A percentile compares a stretch with the other conserved stretches of the same genome.
phyloP scores from a whole-genome alignment of 1,140 invertebrate genomes.

The Glomeris maerens region DNA sequence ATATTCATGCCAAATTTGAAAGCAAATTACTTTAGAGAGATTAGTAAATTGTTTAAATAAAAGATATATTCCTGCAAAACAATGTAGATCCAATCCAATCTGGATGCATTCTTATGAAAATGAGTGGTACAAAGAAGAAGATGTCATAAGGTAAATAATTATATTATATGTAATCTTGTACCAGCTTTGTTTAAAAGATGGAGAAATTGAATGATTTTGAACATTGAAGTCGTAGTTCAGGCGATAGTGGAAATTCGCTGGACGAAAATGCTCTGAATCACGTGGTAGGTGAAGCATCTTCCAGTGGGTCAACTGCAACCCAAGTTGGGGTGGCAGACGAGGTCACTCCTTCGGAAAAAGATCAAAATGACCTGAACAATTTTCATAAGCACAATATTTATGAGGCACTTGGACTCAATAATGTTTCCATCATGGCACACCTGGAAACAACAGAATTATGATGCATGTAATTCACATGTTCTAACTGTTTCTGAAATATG shows the following conservation, averaged over 20 bases:
- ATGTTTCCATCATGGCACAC: background rate
- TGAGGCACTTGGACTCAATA: background rate
- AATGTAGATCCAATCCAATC: conserved; percentile 65
- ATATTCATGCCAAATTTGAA: background rate
- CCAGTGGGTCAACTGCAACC: background rate
- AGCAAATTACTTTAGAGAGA: background rate
- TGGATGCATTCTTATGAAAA: conserved; percentile 90
- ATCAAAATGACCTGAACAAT: conserved; percentile 3
- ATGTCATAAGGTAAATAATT: conserved; percentile 28
- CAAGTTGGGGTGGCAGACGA: background rate
- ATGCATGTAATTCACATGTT: background rate
- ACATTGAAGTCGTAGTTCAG: background rate
- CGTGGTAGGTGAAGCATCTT: background rate
- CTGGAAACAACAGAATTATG: conserved; percentile 9
- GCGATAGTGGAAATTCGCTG: conserved; percentile 33
- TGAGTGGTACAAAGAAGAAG: conserved; percentile 81
- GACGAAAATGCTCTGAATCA: conserved; percentile 12
- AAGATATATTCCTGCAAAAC: no score
- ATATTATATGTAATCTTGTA: conserved; percentile 9
- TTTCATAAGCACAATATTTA: conserved; percentile 5
- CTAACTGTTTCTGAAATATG: no score
- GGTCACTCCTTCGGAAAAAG: background rate
- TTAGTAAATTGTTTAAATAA: no score
- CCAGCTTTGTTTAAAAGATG: conserved; percentile 8
- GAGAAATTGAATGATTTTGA: background rate